Evolutionary conservation across 2,888 invertebrate genomes (phyloP).

Genomic region (Pyrochroa serraticornis): DNA sequence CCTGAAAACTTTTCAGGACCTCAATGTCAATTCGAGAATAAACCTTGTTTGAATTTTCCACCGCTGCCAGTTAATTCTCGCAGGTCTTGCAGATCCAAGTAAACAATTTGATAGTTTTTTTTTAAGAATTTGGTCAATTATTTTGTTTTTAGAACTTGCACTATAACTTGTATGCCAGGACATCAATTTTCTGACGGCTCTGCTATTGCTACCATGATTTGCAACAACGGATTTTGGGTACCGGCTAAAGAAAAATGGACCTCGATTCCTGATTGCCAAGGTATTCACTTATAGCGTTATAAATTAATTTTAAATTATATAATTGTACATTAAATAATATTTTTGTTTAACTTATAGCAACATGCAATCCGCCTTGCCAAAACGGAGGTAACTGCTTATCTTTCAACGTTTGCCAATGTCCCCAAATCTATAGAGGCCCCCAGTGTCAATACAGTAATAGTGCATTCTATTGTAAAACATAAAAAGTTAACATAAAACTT

Average conservation of each 20-base stretch:
- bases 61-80: constrained; percentile 70
- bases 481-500: constrained; percentile 25
- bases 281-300: constrained; percentile 53
- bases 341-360: constrained; percentile 57
- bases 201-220: constrained; percentile 69
- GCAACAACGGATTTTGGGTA: constrained; percentile 73
- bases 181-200: constrained; percentile 77
- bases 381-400: constrained; percentile 85
- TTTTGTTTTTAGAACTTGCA: constrained; percentile 64
- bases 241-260: constrained; percentile 68
- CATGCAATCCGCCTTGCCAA: constrained; percentile 73
- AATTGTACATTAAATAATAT: too few relatives aligned
- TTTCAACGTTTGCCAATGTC: constrained; percentile 79
- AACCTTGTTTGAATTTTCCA: constrained; percentile 72
- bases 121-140: constrained; percentile 3
- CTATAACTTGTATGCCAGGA: constrained; percentile 68
- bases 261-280: constrained; percentile 72
- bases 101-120: constrained; percentile 32
- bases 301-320: too few relatives aligned
- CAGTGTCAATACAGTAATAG: constrained; percentile 73
- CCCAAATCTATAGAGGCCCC: constrained; percentile 71
- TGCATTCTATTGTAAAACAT: not conserved
- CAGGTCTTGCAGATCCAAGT: constrained; percentile 70
- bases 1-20: constrained; percentile 74
- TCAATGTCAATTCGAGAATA: constrained; percentile 76